Evolutionary conservation across 2,797 vertebrate genomes (phyloP).

Genomic region (Eupleurogrammus muticus): DNA sequence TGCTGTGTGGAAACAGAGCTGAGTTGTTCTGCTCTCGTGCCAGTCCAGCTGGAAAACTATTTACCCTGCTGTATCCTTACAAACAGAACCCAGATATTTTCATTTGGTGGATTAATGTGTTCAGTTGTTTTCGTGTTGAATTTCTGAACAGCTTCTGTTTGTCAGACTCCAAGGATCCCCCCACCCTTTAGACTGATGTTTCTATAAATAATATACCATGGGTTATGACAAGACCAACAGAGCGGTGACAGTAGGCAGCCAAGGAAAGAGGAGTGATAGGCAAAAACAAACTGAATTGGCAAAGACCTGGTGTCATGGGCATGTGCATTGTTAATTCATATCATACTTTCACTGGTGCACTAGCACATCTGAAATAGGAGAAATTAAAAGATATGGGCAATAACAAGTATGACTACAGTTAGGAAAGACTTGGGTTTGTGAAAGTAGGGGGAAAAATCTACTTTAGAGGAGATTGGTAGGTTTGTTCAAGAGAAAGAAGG

Average conservation of each 20-base stretch:
- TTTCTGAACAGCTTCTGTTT: constrained; percentile 23
- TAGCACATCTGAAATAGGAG: neutral
- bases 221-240: neutral
- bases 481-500: neutral
- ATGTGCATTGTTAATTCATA: constrained; percentile 14
- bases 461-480: constrained; percentile 4
- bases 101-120: constrained; percentile 53
- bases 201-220: neutral
- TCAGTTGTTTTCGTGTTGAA: constrained; percentile 21
- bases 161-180: neutral
- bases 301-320: neutral
- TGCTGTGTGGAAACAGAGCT: constrained; percentile 37
- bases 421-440: neutral
- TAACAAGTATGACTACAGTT: neutral
- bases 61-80: constrained; percentile 36
- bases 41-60: constrained; percentile 49
- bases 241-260: neutral
- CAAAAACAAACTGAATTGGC: constrained; percentile 9
- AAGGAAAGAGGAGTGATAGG: constrained; percentile 6
- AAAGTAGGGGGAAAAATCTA: neutral
- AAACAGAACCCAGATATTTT: constrained; percentile 57
- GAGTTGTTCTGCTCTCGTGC: constrained; percentile 30
- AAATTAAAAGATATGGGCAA: neutral
- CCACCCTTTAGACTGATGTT: no score
- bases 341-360: constrained; percentile 19